phyloP scores from a whole-genome alignment of 2,888 invertebrate species.

The Craniophora ligustri region DNA sequence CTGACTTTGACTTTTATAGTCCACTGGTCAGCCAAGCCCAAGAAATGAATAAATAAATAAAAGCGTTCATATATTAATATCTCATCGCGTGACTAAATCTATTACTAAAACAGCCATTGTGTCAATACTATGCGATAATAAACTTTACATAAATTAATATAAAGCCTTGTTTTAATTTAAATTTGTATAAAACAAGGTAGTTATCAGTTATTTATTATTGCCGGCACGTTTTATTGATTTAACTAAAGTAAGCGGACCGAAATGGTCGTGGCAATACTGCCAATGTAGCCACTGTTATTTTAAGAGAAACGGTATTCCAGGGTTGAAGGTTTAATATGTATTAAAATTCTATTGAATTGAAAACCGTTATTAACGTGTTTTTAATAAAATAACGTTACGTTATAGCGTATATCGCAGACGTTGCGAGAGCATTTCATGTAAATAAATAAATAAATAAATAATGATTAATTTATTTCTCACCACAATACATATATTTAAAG shows the following conservation, averaged over 20 bases:
- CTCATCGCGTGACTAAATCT: too few relatives aligned
- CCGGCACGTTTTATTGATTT: conserved; percentile 16
- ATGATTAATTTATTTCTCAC: too few relatives aligned
- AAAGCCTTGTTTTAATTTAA: conserved; percentile 5
- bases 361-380: not conserved
- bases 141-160: not conserved
- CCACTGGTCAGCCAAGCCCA: too few relatives aligned
- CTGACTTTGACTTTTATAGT: too few relatives aligned
- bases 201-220: conserved; percentile 8
- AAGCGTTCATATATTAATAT: not conserved
- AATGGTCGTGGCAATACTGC: too few relatives aligned
- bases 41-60: conserved; percentile 11
- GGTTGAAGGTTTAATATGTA: too few relatives aligned
- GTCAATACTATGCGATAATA: not conserved
- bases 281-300: not conserved
- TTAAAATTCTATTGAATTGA: not conserved
- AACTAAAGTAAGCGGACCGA: not conserved
- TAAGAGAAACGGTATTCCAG: not conserved
- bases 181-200: conserved; percentile 6
- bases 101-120: too few relatives aligned
- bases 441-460: too few relatives aligned
- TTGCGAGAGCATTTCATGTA: too few relatives aligned
- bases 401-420: too few relatives aligned
- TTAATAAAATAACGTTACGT: too few relatives aligned
- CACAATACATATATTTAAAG: too few relatives aligned